These are phyloP conservation scores for Itoplectis maculator DNA, from an alignment of 2,888 invertebrate genomes.

Conservation along the genomic window DNA sequence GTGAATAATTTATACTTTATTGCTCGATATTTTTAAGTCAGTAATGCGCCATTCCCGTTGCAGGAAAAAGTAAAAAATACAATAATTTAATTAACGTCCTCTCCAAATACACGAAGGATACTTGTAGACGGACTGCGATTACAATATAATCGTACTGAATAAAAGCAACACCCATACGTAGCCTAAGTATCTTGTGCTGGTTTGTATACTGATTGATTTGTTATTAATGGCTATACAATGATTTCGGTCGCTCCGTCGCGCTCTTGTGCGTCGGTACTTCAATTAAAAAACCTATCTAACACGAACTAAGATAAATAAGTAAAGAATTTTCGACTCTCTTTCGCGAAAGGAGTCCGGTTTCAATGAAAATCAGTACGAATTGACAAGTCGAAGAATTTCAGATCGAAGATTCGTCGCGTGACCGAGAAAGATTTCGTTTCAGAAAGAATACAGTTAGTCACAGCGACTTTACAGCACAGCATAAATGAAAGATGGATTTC, in stretches of 20 bases:
- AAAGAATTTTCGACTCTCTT: slow-evolving; percentile 12
- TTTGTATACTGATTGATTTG: slow-evolving; percentile 65
- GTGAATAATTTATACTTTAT: slow-evolving; percentile 55
- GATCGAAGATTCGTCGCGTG: not conserved
- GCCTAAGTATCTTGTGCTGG: slow-evolving; percentile 65
- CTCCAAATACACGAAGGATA: slow-evolving; percentile 31
- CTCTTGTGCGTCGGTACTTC: slow-evolving; percentile 51
- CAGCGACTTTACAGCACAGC: not conserved
- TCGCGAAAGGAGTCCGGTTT: slow-evolving; percentile 5
- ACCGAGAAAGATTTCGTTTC: not conserved
- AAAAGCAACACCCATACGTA: slow-evolving; percentile 57
- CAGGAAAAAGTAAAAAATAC: slow-evolving; percentile 31
- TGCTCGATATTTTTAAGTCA: slow-evolving; percentile 40
- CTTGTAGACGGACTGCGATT: slow-evolving; percentile 34
- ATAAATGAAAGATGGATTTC: not conserved
- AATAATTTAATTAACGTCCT: slow-evolving; percentile 41
- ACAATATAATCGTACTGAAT: slow-evolving; percentile 43
- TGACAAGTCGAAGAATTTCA: not conserved
- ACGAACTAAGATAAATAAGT: slow-evolving; percentile 52
- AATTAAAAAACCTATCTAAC: slow-evolving; percentile 47
- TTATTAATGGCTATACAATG: slow-evolving; percentile 55
- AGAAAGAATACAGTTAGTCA: not conserved
- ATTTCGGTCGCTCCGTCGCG: slow-evolving; percentile 58
- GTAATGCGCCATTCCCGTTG: slow-evolving; percentile 37
- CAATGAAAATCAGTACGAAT: slow-evolving; percentile 22